Conservation (phyloP, 2,797 vertebrate genomes). For the Brotula barbata region DNA sequence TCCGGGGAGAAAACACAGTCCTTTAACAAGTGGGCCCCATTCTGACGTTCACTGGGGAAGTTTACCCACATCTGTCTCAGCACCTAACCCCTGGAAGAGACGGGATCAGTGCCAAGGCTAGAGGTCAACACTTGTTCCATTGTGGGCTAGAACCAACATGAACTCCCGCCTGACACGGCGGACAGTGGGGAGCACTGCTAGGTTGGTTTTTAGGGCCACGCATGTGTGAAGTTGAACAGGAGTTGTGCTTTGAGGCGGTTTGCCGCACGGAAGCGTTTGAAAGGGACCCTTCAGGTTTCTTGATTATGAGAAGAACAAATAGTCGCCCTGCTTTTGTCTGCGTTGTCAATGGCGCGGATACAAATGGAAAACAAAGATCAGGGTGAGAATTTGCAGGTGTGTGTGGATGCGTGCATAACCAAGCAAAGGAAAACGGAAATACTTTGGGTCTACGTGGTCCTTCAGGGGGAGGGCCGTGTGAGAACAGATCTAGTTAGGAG, state of each 20-base stretch:
- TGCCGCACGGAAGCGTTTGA: slow-evolving; percentile 66
- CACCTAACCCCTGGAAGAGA: slow-evolving; percentile 79
- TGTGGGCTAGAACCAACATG: slow-evolving; percentile 81
- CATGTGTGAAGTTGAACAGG: slow-evolving; percentile 78
- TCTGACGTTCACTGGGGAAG: slow-evolving; percentile 77
- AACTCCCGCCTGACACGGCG: slow-evolving; percentile 64
- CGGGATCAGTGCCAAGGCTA: slow-evolving; percentile 74
- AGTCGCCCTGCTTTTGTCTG: slow-evolving; percentile 73
- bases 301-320: slow-evolving; percentile 76
- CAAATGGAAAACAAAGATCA: slow-evolving; percentile 71
- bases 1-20: slow-evolving; percentile 69
- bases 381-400: slow-evolving; percentile 78
- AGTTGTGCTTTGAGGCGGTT: slow-evolving; percentile 70
- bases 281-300: slow-evolving; percentile 72
- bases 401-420: slow-evolving; percentile 63
- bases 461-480: slow-evolving; percentile 73
- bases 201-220: slow-evolving; percentile 73
- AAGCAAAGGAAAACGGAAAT: slow-evolving; percentile 25
- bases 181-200: slow-evolving; percentile 67
- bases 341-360: slow-evolving; percentile 68
- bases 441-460: slow-evolving; percentile 61
- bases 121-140: slow-evolving; percentile 80
- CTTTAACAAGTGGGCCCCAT: slow-evolving; percentile 79
- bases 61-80: slow-evolving; percentile 85
- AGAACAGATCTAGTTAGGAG: slow-evolving; percentile 79